A percentile compares a stretch with the other conserved stretches of the same genome.
Evolutionary conservation across 2,113 vertebrate species (phyloP).

Genomic region (Syngnathus scovelli): DNA sequence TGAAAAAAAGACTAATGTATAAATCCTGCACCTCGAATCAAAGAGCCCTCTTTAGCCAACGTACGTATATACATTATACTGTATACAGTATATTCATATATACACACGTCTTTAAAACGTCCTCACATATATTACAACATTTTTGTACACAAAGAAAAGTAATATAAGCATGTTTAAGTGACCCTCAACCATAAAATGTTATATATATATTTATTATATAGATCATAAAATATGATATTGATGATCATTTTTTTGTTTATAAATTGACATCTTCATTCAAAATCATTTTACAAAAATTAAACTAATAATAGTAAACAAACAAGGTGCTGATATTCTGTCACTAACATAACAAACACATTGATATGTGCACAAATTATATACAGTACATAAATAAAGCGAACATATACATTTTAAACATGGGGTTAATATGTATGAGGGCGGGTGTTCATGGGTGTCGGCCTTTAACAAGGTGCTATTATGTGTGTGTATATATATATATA

Average conservation of each 20-base stretch:
- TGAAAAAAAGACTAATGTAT: constrained; percentile 72
- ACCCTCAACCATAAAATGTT: constrained; percentile 65
- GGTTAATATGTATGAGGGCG: constrained; percentile 8
- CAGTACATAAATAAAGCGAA: constrained; percentile 60
- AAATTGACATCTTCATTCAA: constrained; percentile 69
- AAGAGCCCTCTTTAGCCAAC: constrained; percentile 75
- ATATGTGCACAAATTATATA: constrained; percentile 62
- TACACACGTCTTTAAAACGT: constrained; percentile 73
- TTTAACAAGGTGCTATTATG: constrained; percentile 42
- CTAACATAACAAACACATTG: constrained; percentile 67
- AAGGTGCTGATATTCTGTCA: constrained; percentile 74
- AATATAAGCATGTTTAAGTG: constrained; percentile 64
- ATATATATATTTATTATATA: constrained; percentile 67
- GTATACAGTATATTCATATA: constrained; percentile 41
- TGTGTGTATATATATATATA: too few relatives aligned
- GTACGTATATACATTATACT: constrained; percentile 85
- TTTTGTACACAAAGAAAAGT: constrained; percentile 82
- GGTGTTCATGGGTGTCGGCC: constrained; percentile 11
- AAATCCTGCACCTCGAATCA: constrained; percentile 77
- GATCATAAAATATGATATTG: constrained; percentile 64
- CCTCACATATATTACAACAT: constrained; percentile 84
- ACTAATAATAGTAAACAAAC: constrained; percentile 52
- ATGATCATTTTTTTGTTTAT: constrained; percentile 67
- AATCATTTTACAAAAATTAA: constrained; percentile 51
- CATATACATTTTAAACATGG: constrained; percentile 19